These are phyloP conservation scores for Strigamia maritima DNA, from an alignment of 2,888 invertebrate species.

Conservation along the genomic window DNA sequence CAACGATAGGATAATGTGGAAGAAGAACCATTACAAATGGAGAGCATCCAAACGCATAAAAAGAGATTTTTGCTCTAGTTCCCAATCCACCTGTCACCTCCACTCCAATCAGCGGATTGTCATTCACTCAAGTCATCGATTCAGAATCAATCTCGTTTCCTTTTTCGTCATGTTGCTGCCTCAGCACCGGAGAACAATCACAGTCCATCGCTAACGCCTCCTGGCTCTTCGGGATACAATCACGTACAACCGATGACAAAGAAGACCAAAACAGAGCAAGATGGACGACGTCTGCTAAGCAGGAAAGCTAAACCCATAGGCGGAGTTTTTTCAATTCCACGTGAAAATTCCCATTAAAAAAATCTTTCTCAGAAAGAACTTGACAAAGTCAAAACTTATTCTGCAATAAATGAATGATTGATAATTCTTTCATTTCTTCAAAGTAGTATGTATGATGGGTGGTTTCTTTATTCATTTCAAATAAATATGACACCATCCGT, in stretches of 20 bases:
- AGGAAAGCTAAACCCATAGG: not conserved
- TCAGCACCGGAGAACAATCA: constrained; percentile 10
- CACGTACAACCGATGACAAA: constrained; percentile 19
- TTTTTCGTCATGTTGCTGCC: not conserved
- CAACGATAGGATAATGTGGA: not conserved
- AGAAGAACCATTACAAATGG: not conserved
- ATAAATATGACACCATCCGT: not conserved
- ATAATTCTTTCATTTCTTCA: no score
- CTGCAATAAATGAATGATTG: no score
- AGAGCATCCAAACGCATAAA: constrained; percentile 4
- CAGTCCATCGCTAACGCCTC: constrained; percentile 8
- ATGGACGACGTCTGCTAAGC: not conserved
- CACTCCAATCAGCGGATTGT: constrained; percentile 27
- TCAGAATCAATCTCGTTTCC: constrained; percentile 27
- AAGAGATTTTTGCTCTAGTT: not conserved
- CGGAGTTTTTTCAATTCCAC: not conserved
- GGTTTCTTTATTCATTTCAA: not conserved
- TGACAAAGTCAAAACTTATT: no score
- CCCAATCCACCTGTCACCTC: constrained; percentile 26
- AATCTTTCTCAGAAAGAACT: no score
- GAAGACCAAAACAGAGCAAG: not conserved
- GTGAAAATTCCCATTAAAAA: not conserved
- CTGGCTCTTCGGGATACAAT: constrained; percentile 17
- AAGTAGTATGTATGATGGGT: no score
- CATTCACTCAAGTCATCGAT: constrained; percentile 29